Evolutionary conservation across 1,140 invertebrate genomes (phyloP), one percentile per base, ranked within the genome.

Genomic region (Arctopsyche grandis): DNA sequence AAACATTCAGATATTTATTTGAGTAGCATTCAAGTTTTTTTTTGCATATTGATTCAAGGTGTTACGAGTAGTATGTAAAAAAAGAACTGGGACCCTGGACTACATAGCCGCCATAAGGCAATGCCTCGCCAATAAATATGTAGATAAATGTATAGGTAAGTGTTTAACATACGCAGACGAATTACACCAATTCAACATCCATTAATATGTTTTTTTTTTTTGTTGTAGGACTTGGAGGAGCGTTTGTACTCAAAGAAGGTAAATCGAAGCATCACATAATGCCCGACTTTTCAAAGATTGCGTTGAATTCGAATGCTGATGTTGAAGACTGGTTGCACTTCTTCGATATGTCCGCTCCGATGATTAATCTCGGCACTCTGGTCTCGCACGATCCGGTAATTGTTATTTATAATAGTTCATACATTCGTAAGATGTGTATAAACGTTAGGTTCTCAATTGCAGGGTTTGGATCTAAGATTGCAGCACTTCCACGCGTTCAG

Each of bases 401-500:
- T 88, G 52, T 16, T 12, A 52, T 52, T 52, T 14, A 38, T 38
- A 1, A 38, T 38, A 38, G 29, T n/a, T n/a, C n/a, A 38, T 38
- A 38, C 29, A 38, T 38, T 38, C 29, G 7, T n/a, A n/a, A n/a
- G n/a, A 7, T 38, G 29, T 38, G 29, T 38, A 38, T 38, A 38
- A n/a, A n/a, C n/a, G n/a, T n/a, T n/a, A n/a, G n/a, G n/a, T 38
- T 38, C 3, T 38, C 29, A 7, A 48, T 0, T 73, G 16, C 83
- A 95, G 94, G 94, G 93, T 70, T 86, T 97, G 81, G 96, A 98
- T 89, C 89, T 99, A 24, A 90, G 97, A 83, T 90, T 97, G 38
- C 96, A 98, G 86, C 97, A 99, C 89, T 98, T 98, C 85, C 97
- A 99, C 86, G 95, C 96, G 78, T 98, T 95, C 86, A 95, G 95